These are phyloP conservation scores for Pocillopora grandis DNA, from an alignment of 92 coral and sea anemone species.

Conservation along the genomic window DNA sequence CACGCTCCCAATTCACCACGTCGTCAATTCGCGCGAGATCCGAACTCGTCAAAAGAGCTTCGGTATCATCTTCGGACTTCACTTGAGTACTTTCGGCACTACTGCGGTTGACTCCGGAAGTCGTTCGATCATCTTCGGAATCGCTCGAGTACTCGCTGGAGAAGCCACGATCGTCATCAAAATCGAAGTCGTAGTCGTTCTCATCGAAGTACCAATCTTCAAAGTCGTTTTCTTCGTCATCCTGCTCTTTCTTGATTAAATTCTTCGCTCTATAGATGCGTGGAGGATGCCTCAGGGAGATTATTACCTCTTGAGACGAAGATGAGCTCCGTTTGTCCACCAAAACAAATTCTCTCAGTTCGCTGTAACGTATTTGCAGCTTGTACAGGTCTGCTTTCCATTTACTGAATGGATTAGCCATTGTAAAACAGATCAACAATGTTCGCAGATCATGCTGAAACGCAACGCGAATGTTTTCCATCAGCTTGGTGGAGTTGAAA, in stretches of 20 bases:
- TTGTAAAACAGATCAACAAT: slow-evolving; percentile 59
- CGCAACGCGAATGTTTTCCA: slow-evolving; percentile 56
- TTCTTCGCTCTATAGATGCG: slow-evolving; percentile 51
- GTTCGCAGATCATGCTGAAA: slow-evolving; percentile 88
- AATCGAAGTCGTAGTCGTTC: slow-evolving; percentile 43
- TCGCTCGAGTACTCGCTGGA: slow-evolving; percentile 32
- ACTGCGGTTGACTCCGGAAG: not conserved
- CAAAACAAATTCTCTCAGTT: slow-evolving; percentile 67
- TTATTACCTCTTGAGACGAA: slow-evolving; percentile 19
- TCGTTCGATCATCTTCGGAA: slow-evolving; percentile 48
- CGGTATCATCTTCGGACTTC: slow-evolving; percentile 25
- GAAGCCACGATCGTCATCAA: slow-evolving; percentile 33
- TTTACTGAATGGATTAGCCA: slow-evolving; percentile 26
- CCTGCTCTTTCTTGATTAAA: slow-evolving; percentile 40
- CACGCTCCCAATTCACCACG: slow-evolving; percentile 67
- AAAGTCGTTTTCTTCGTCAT: slow-evolving; percentile 40
- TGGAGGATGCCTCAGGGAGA: slow-evolving; percentile 58
- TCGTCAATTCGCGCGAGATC: slow-evolving; percentile 52
- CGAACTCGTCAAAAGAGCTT: slow-evolving; percentile 21
- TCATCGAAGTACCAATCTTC: slow-evolving; percentile 54
- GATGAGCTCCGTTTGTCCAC: slow-evolving; percentile 55
- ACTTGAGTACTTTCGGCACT: slow-evolving; percentile 25
- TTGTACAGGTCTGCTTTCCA: slow-evolving; percentile 40
- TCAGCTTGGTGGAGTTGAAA: slow-evolving; percentile 10
- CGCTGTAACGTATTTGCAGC: slow-evolving; percentile 65